phyloP scores from a whole-genome alignment of 1,140 invertebrate genomes.

The Carcinoscorpius rotundicauda region DNA sequence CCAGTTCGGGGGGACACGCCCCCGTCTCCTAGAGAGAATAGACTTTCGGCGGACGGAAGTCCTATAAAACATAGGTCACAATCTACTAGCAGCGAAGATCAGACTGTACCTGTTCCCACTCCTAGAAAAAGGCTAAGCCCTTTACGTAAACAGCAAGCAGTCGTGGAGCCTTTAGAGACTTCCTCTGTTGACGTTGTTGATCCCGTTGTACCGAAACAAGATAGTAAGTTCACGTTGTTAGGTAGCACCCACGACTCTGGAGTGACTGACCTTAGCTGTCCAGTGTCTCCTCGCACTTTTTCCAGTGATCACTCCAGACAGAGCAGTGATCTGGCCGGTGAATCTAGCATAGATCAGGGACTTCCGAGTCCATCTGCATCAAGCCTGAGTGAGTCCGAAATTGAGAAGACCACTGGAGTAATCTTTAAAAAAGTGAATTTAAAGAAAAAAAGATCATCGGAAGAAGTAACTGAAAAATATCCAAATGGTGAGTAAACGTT shows the following conservation, averaged over 20 bases:
- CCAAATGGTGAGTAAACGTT: too few relatives aligned
- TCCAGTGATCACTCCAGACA: too few relatives aligned
- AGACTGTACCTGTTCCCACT: slow-evolving; percentile 6
- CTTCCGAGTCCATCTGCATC: slow-evolving; percentile 2
- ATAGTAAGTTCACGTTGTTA: too few relatives aligned
- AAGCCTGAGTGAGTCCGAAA: slow-evolving; percentile 28
- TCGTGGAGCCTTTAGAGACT: slow-evolving; percentile 11
- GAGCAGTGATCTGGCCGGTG: too few relatives aligned
- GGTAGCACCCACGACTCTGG: too few relatives aligned
- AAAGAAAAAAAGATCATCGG: slow-evolving; percentile 25
- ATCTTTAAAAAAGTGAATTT: slow-evolving; percentile 41
- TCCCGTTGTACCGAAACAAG: too few relatives aligned
- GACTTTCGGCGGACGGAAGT: too few relatives aligned
- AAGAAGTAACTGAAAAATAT: not conserved
- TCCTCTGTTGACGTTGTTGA: slow-evolving; percentile 7
- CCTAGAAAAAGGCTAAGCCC: slow-evolving; percentile 18
- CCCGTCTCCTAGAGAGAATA: not conserved
- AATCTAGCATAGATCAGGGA: too few relatives aligned
- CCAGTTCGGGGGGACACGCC: not conserved
- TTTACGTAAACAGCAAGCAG: slow-evolving; percentile 21
- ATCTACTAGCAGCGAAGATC: slow-evolving; percentile 19
- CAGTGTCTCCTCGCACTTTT: too few relatives aligned
- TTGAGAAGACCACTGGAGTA: slow-evolving; percentile 33
- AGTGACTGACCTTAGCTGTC: too few relatives aligned
- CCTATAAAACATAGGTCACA: slow-evolving; percentile 12